Conservation (phyloP, 1,140 invertebrate genomes). For the Bombus sibiricus region DNA sequence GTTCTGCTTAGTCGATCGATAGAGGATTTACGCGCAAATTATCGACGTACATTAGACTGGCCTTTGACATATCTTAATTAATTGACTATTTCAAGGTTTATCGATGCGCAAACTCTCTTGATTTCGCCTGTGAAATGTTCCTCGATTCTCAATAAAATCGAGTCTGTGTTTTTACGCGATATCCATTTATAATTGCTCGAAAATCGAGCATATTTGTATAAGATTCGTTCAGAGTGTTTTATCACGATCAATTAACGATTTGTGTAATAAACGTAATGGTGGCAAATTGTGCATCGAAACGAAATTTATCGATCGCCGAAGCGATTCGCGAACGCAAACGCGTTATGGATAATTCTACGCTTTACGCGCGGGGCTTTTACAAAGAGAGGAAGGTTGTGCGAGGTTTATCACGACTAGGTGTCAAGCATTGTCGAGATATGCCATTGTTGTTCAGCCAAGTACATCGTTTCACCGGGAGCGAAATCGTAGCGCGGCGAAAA, state of each 20-base stretch:
- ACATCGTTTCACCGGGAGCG: neutral
- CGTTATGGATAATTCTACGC: neutral
- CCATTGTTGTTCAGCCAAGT: neutral
- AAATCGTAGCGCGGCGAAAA: slow-evolving; percentile 16
- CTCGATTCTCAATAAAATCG: neutral
- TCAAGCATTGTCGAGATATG: slow-evolving; percentile 1
- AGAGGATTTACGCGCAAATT: neutral
- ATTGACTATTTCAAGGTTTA: neutral
- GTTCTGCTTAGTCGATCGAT: neutral
- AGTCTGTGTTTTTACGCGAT: neutral
- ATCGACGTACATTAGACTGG: neutral
- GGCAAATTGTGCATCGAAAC: neutral
- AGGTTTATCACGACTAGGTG: neutral
- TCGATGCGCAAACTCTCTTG: neutral
- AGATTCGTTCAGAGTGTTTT: neutral
- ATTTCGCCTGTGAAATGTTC: too few species aligned
- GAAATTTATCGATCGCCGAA: neutral
- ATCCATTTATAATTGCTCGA: neutral
- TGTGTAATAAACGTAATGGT: neutral
- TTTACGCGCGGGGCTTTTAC: neutral
- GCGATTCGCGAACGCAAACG: neutral
- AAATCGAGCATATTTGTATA: too few species aligned
- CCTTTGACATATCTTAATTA: neutral
- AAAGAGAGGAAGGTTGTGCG: neutral
- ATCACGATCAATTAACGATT: neutral